Conservation (phyloP, 2,113 vertebrate genomes). For the Orycteropus afer region DNA sequence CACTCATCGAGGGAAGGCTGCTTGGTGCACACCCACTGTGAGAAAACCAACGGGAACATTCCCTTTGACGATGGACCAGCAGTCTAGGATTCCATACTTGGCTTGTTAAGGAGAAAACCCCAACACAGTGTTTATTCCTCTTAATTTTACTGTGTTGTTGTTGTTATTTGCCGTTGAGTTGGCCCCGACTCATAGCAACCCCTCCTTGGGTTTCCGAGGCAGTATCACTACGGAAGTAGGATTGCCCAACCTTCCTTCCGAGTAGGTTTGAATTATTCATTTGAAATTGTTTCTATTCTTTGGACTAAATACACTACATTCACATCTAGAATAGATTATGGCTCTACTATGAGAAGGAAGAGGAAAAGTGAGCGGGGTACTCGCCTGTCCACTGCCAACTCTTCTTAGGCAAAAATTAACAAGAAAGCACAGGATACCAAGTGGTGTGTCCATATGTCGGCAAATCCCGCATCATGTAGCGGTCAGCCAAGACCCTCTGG, state of each 20-base stretch:
- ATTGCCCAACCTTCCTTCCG: too few species aligned
- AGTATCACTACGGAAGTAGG: too few species aligned
- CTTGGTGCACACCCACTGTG: neutral
- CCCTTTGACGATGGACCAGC: neutral
- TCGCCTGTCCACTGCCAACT: neutral
- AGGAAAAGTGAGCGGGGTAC: neutral
- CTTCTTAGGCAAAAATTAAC: neutral
- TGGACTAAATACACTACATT: neutral
- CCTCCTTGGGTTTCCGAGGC: too few species aligned
- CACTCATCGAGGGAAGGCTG: neutral
- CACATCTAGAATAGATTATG: neutral
- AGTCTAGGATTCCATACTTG: neutral
- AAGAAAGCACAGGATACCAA: neutral
- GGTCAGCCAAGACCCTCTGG: neutral
- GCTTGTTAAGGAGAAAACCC: neutral
- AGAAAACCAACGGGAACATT: neutral
- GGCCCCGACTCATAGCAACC: too few species aligned
- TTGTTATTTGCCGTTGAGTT: too few species aligned
- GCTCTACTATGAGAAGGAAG: neutral
- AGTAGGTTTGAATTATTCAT: neutral
- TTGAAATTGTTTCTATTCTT: conserved; percentile 59
- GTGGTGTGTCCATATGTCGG: neutral
- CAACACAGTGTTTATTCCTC: neutral
- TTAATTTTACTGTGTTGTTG: conserved; percentile 55
- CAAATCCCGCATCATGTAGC: neutral